Conservation (phyloP, 1,140 invertebrate genomes). For the Papilio xuthus region DNA sequence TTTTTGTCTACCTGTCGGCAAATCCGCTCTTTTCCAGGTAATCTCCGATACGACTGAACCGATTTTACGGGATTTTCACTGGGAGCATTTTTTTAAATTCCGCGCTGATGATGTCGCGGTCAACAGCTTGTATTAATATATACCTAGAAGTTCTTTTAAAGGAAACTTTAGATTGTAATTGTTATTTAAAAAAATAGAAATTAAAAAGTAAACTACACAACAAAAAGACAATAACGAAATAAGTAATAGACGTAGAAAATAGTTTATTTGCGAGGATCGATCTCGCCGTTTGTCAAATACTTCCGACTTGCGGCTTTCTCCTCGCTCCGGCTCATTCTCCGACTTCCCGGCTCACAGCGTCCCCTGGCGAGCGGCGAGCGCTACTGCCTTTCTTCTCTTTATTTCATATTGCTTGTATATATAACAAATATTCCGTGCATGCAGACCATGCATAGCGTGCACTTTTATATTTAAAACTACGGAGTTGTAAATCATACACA, state of each 20-base stretch:
- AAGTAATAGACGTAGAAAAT: slow-evolving; percentile 5
- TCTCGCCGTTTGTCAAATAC: background rate
- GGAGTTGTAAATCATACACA: too few relatives aligned
- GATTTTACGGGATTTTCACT: too few relatives aligned
- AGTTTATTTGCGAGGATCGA: slow-evolving; percentile 5
- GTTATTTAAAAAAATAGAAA: background rate
- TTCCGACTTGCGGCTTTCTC: slow-evolving; percentile 14
- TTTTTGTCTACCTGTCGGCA: too few relatives aligned
- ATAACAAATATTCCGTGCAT: background rate
- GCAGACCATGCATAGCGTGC: background rate
- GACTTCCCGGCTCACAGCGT: background rate
- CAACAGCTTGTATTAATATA: too few relatives aligned
- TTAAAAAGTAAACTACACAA: background rate
- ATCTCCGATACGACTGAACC: too few relatives aligned
- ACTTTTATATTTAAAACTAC: background rate
- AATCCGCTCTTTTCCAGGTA: too few relatives aligned
- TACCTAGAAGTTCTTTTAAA: too few relatives aligned
- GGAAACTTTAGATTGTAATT: too few relatives aligned
- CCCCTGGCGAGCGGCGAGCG: background rate
- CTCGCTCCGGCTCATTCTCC: background rate
- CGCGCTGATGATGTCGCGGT: too few relatives aligned
- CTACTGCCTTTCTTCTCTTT: background rate
- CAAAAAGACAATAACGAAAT: background rate
- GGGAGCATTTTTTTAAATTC: too few relatives aligned
- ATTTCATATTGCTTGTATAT: background rate